Base-by-base conservation (phyloP, 2,888 invertebrate genomes). In the Chydorus sphaericus region DNA sequence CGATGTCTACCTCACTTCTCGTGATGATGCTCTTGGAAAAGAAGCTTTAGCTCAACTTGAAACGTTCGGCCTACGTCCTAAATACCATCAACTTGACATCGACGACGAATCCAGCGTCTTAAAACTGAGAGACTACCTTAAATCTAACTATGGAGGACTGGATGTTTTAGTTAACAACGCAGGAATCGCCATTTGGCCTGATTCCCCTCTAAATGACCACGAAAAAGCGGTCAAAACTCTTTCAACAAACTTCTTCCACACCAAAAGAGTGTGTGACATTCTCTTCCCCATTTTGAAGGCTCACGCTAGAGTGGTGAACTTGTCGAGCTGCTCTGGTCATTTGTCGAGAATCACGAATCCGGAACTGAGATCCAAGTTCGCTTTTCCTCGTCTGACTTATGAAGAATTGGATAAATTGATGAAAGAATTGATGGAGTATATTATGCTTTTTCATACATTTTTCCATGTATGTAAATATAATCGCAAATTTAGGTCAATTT, bases 111-210 rank as follows among this genome's bases (percentile, higher is more conserved):
- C 69, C 2, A 83, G 83, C 62, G 69, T 85, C 7, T 69, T 75
- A 53, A 67, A 61, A 4, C 78, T 85, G 60, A 72, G 73, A 8
- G 75, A 80, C 61, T 76, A 76, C 62, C 65, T 86, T 2, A 72
- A 77, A 62, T 67, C 70, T 20, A 76, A 75, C 28, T 74, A 85
- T 63, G 81, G 77, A 1, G 81, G 83, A 0, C 69, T 86, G 3
- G 83, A 86, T 69, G 65, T 85, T 49, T 71, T 86, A 39, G 75
- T 86, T 0, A 86, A 86, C 65, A 86, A 86, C 67, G 85, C 85
- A 7, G 85, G 78, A 0, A 82, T 83, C 54, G 81, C 82, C 1
- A 84, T 77, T 63, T 80, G 79, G 16, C 8, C 26, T 6, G 66
- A 66, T 54, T 74, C 82, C 0, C 73, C 76, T 0, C 83, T 79